These are phyloP conservation scores for Saccostrea cuccullata DNA, from an alignment of 1,140 invertebrate species.

Conservation along the genomic window DNA sequence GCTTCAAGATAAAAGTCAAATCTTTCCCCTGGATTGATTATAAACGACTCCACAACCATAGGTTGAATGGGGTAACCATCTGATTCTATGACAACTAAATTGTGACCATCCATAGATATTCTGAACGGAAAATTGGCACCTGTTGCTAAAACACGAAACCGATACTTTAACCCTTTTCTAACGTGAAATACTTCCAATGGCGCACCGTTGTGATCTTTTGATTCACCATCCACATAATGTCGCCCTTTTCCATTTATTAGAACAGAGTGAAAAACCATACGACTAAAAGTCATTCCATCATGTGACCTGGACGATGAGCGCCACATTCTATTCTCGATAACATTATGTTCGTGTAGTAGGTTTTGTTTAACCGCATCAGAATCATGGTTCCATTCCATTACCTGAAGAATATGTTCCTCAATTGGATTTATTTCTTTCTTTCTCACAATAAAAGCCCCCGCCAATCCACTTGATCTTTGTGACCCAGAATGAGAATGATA, in stretches of 20 bases:
- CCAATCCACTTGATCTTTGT: constrained; percentile 70
- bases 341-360: constrained; percentile 41
- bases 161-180: constrained; percentile 49
- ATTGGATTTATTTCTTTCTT: constrained; percentile 40
- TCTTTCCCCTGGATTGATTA: constrained; percentile 84
- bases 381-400: constrained; percentile 73
- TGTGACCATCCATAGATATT: constrained; percentile 90
- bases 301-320: background rate
- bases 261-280: constrained; percentile 63
- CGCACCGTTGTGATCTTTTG: constrained; percentile 60
- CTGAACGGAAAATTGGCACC: constrained; percentile 66
- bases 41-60: constrained; percentile 79
- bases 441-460: constrained; percentile 69
- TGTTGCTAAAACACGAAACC: constrained; percentile 69
- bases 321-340: background rate
- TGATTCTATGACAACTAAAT: constrained; percentile 86
- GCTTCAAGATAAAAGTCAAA: constrained; percentile 91
- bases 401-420: constrained; percentile 61
- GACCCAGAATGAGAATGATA: constrained; percentile 75
- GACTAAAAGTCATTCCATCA: constrained; percentile 52
- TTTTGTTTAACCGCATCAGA: constrained; percentile 60
- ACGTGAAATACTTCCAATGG: constrained; percentile 69
- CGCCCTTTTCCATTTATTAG: constrained; percentile 73
- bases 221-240: constrained; percentile 50
- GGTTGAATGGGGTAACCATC: constrained; percentile 90